These are phyloP conservation scores for Protonibea diacanthus DNA, from an alignment of 2,797 vertebrate species.

Conservation along the genomic window DNA sequence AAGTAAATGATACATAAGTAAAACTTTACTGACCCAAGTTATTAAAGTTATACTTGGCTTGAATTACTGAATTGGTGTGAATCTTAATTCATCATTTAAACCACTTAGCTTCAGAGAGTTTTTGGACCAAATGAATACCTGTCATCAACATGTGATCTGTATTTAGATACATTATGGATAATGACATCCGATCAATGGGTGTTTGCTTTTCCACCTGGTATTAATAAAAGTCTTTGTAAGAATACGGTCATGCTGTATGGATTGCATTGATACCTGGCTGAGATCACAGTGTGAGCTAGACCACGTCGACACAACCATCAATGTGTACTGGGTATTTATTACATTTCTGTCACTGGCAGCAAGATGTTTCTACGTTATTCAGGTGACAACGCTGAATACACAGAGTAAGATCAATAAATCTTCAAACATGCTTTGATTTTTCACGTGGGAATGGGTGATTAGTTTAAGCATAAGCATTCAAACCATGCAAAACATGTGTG, in stretches of 20 bases:
- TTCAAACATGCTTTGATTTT: background rate
- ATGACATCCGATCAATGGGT: no score
- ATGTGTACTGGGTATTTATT: background rate
- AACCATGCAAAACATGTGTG: constrained; percentile 34
- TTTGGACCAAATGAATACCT: background rate
- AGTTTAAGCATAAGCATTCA: constrained; percentile 25
- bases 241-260: background rate
- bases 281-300: background rate
- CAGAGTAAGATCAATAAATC: constrained; percentile 6
- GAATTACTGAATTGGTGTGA: background rate
- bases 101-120: background rate
- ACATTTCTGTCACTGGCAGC: background rate
- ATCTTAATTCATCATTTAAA: background rate
- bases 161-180: background rate
- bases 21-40: background rate
- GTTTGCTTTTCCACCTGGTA: background rate
- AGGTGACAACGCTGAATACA: constrained; percentile 1
- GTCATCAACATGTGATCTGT: background rate
- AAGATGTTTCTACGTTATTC: background rate
- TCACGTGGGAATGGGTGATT: background rate
- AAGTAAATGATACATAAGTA: background rate
- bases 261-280: background rate
- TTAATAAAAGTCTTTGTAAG: background rate
- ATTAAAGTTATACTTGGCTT: background rate
- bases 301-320: background rate